Percentiles rank a stretch among this genome's conserved stretches.
These are phyloP conservation scores for Cataglyphis hispanica DNA, from an alignment of 1,140 invertebrate species.

Conservation along the genomic window DNA sequence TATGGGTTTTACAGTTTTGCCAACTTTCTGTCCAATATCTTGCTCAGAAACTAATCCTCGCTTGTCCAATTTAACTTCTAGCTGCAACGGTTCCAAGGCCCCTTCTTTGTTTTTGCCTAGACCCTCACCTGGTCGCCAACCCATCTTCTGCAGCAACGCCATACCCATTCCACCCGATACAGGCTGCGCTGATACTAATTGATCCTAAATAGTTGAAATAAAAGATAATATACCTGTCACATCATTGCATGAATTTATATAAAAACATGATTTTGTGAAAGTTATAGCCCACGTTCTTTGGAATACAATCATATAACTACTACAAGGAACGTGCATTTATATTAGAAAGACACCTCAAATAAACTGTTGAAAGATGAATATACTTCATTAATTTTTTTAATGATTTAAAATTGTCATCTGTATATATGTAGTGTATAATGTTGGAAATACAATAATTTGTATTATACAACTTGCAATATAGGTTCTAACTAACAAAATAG, in stretches of 20 bases:
- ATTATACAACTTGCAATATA: constrained; percentile 58
- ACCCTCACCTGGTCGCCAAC: constrained; percentile 98
- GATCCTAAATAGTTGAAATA: constrained; percentile 89
- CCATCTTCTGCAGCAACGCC: constrained; percentile 98
- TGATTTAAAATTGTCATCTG: background rate
- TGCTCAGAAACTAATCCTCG: constrained; percentile 93
- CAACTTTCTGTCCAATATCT: constrained; percentile 86
- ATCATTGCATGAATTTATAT: background rate
- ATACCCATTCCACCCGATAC: constrained; percentile 97
- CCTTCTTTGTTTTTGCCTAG: constrained; percentile 98
- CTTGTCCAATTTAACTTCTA: constrained; percentile 98
- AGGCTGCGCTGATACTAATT: constrained; percentile 93
- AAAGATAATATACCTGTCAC: constrained; percentile 11
- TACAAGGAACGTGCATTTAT: constrained; percentile 2
- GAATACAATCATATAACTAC: constrained; percentile 5
- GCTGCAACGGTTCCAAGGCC: constrained; percentile 93
- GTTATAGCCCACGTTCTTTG: constrained; percentile 18
- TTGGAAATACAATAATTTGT: constrained; percentile 29
- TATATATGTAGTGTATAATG: background rate
- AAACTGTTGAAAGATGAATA: background rate
- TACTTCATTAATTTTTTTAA: background rate
- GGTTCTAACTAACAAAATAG: no score
- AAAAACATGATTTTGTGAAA: constrained; percentile 8
- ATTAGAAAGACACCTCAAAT: constrained; percentile 10
- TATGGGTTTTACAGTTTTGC: constrained; percentile 80